Evolutionary conservation across 2,888 invertebrate genomes (phyloP), one percentile per base, ranked within the genome.

Genomic region (Tetheella fluctuosa): DNA sequence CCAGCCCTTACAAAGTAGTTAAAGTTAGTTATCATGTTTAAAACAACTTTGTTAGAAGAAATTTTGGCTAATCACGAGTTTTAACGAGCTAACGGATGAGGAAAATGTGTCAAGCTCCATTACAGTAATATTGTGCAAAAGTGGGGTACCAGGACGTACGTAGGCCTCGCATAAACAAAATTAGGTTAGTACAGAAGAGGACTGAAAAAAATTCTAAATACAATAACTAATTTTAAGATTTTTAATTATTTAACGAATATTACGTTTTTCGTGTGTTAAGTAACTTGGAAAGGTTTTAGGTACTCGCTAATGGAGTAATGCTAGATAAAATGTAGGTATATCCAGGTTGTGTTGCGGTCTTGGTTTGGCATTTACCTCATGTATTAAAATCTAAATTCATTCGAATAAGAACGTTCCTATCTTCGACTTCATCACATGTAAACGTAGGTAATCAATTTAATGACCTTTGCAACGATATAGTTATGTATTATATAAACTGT

Each of bases 101-200:
- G 58, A 59, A 63, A 65, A 63, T 63, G 63, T 67, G 66, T 62
- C 64, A 62, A 60, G 67, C 65, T 61, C 62, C 64, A 68, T 69
- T 69, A 67, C 61, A 39, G 63, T 70, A 70, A 68, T 62, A 70
- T 67, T 48, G 20, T 63, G 58, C 54, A 54, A 54, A 66, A 66
- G 57, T 59, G 56, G 62, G 62, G 56, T 58, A 58, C 55, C 61
- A 57, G 57, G 61, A 28, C 8, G 10, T 20, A 28, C 8, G 10
- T 20, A 20, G 20, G 10, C 48, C 48, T 48, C 48, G 48, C 10
- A 20, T 48, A 48, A 48, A 48, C 20, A 20, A 42, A 48, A 2
- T 10, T 48, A 48, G 48, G 48, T 15, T 48, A 20, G 10, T 17
- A 42, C 3, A 42, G n/a, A 6, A 39, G n/a, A 39, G n/a, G 20